These are phyloP conservation scores for Albula glossodonta DNA, from an alignment of 2,113 vertebrate genomes.

Conservation along the genomic window DNA sequence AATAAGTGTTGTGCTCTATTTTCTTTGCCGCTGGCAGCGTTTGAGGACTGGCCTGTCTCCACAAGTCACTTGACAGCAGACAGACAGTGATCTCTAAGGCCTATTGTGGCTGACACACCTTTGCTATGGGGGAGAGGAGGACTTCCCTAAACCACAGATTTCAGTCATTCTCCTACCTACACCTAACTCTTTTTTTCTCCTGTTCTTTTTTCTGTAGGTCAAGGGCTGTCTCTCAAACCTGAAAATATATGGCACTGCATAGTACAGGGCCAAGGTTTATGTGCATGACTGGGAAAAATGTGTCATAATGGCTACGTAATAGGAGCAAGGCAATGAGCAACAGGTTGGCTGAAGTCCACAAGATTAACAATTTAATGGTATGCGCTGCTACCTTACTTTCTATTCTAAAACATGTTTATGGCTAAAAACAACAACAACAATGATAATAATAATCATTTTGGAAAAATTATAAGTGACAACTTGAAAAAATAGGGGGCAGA, in stretches of 20 bases:
- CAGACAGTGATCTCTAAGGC: conserved; percentile 48
- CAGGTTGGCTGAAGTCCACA: not conserved
- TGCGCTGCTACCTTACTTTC: not conserved
- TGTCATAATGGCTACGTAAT: conserved; percentile 32
- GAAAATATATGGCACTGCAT: conserved; percentile 59
- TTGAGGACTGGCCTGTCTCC: conserved; percentile 59
- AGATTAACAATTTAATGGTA: not conserved
- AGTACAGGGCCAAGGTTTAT: conserved; percentile 49
- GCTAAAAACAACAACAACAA: not conserved
- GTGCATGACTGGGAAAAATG: conserved; percentile 46
- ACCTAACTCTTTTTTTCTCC: conserved; percentile 46
- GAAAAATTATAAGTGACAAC: no score
- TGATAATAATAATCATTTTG: not conserved
- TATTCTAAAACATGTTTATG: not conserved
- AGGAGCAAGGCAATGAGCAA: not conserved
- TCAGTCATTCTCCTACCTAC: conserved; percentile 42
- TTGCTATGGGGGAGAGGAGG: conserved; percentile 11
- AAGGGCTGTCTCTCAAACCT: conserved; percentile 58
- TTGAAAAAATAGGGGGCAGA: no score
- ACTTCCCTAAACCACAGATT: conserved; percentile 27
- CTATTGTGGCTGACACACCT: conserved; percentile 47
- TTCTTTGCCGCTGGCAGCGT: conserved; percentile 54
- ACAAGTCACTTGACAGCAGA: conserved; percentile 61
- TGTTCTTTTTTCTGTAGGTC: conserved; percentile 51
- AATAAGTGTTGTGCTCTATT: conserved; percentile 51